Evolutionary conservation across 2,888 invertebrate genomes (phyloP).

Genomic region (Leptura quadrifasciata): DNA sequence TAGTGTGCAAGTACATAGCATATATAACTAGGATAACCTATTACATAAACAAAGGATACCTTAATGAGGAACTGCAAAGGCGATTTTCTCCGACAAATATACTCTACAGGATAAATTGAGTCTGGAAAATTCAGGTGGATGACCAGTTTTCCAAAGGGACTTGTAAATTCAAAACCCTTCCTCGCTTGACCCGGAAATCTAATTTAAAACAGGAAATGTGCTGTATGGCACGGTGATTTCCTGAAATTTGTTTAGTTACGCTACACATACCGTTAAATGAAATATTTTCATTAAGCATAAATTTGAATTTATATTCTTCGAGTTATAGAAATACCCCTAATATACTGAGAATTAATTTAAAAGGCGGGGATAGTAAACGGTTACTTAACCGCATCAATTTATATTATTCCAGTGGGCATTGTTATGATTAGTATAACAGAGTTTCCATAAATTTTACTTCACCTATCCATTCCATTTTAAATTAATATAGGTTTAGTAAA

Average conservation of each 20-base stretch:
- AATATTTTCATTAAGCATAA: slow-evolving; percentile 5
- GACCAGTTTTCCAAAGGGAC: slow-evolving; percentile 54
- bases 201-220: slow-evolving; percentile 47
- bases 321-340: background rate
- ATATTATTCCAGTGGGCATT: background rate
- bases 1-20: background rate
- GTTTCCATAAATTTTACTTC: background rate
- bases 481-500: too few relatives aligned
- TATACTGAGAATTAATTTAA: background rate
- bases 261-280: slow-evolving; percentile 12
- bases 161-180: slow-evolving; percentile 57
- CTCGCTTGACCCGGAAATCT: slow-evolving; percentile 59
- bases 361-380: background rate
- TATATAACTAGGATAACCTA: slow-evolving; percentile 22
- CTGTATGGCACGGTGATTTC: background rate
- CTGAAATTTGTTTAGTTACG: background rate
- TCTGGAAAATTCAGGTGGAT: slow-evolving; percentile 47
- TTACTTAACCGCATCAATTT: background rate
- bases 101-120: slow-evolving; percentile 17
- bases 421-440: background rate
- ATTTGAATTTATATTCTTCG: slow-evolving; percentile 1
- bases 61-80: slow-evolving; percentile 20
- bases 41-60: slow-evolving; percentile 27
- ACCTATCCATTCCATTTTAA: background rate
- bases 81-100: slow-evolving; percentile 30